phyloP scores from a whole-genome alignment of 2,113 vertebrate species.

The Rhinoderma darwinii region DNA sequence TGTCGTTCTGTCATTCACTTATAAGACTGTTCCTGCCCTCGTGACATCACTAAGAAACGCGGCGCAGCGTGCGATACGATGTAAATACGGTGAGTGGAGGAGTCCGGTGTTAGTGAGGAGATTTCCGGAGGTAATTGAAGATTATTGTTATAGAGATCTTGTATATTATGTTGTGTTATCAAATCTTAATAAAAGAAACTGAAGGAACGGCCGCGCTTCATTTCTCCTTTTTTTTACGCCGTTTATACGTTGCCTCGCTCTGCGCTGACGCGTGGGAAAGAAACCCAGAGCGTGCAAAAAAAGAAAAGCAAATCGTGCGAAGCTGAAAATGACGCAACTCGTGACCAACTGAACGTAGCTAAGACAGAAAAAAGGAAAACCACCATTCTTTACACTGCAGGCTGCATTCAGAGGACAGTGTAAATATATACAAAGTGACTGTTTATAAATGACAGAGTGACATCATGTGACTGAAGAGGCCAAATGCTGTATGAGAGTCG shows the following conservation, averaged over 20 bases:
- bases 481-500: too few relatives aligned
- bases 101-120: background rate
- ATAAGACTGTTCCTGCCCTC: background rate
- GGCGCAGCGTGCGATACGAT: background rate
- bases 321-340: too few relatives aligned
- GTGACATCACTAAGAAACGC: constrained; percentile 11
- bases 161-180: constrained; percentile 39
- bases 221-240: background rate
- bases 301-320: too few relatives aligned
- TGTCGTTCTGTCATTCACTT: background rate
- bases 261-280: too few relatives aligned
- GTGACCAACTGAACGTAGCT: background rate
- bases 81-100: constrained; percentile 4
- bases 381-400: background rate
- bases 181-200: constrained; percentile 30
- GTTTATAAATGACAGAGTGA: too few relatives aligned
- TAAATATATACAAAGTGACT: too few relatives aligned
- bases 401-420: background rate
- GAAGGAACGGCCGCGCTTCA: background rate
- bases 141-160: background rate
- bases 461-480: too few relatives aligned
- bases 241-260: too few relatives aligned
- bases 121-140: constrained; percentile 5
- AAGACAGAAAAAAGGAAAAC: background rate
- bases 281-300: too few relatives aligned